Conservation (phyloP, 1,140 invertebrate species). For the Hesperophylax magnus region DNA sequence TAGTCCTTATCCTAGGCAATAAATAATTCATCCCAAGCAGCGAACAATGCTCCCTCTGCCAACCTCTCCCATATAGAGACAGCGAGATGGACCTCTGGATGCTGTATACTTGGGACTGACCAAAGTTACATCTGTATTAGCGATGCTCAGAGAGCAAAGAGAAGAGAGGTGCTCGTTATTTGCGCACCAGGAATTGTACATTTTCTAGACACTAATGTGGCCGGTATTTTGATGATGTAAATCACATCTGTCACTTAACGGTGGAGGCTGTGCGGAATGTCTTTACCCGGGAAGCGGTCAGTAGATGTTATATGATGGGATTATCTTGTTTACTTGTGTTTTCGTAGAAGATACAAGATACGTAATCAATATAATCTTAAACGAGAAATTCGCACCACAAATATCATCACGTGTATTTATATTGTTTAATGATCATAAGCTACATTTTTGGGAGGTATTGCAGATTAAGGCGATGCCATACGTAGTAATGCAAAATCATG, state of each 20-base stretch:
- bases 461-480: no score
- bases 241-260: slow-evolving; percentile 6
- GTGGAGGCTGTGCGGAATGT: not conserved
- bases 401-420: no score
- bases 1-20: not conserved
- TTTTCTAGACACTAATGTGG: not conserved
- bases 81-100: not conserved
- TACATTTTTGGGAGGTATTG: no score
- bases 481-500: no score
- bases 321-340: no score
- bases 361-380: no score
- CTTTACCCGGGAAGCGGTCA: no score
- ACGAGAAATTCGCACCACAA: no score
- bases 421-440: no score
- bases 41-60: slow-evolving; percentile 1
- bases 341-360: no score
- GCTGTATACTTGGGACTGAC: not conserved
- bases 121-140: slow-evolving; percentile 1
- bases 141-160: not conserved
- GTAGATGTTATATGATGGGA: no score
- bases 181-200: not conserved
- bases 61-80: slow-evolving; percentile 3
- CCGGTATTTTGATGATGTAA: slow-evolving; percentile 6
- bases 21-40: slow-evolving; percentile 2
- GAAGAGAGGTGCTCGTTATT: not conserved